Base-by-base conservation (phyloP, 2,888 invertebrate genomes). In the Pyrrhia umbra region DNA sequence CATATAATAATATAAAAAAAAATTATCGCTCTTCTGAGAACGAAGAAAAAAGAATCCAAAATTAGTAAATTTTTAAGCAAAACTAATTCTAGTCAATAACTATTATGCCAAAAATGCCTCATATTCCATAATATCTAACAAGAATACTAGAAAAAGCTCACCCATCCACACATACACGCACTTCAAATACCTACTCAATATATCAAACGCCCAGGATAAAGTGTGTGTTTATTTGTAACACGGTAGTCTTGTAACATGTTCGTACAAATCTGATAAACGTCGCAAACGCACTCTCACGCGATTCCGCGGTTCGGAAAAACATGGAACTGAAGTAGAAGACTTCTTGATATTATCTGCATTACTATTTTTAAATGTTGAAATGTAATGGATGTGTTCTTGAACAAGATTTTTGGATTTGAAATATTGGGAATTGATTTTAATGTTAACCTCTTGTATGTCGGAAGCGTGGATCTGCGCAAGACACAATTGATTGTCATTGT, bases 181-280 rank as follows among this genome's bases (percentile, higher is more conserved):
- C 57, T 34, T 58, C 56, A 49, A 65, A 69, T 68, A 75, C 64
- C 60, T 69, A 73, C 55, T 49, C 55, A 49, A 66, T 82, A 83
- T 84, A 86, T 88, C 85, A 86, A 87, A 80, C 71, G 82, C 51
- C 55, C 70, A 72, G 77, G 66, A 49, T 73, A 70, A 73, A 68
- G 77, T 77, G 83, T 83, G 73, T 81, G 84, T 88, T 86, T 89
- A 88, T 89, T 89, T 89, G 85, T 84, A 77, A 63, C 71, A 69
- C 73, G 80, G 88, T 88, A 89, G 88, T 82, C 87, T 83, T 86
- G 90, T 86, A 83, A 82, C 87, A 79, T 84, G 90, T 85, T 81
- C 68, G 80, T 79, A 88, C 88, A 85, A 88, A 90, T 90, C 90
- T 85, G 90, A 90, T 90, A 90, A 85, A 82, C 75, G 68, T 70